These are phyloP conservation scores for Henricia sp. DNA, from an alignment of 53 echinoderm and acorn worm genomes.

Conservation along the genomic window DNA sequence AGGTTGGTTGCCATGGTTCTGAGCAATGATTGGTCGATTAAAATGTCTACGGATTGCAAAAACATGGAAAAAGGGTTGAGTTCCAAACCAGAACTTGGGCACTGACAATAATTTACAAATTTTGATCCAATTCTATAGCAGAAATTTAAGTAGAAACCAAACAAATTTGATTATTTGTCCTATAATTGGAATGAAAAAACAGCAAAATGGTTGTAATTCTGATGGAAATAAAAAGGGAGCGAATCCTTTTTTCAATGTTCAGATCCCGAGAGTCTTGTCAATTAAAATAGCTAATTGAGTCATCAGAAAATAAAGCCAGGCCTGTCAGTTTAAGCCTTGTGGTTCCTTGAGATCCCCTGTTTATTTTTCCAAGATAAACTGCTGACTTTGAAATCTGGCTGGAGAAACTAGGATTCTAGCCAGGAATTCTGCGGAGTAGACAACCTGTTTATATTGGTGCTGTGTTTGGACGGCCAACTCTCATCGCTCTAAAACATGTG, in stretches of 20 bases:
- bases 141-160: too few species aligned
- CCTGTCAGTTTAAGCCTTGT: constrained; percentile 15
- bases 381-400: constrained; percentile 51
- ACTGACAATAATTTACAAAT: too few species aligned
- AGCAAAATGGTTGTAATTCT: too few species aligned
- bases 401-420: constrained; percentile 19
- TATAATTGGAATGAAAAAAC: too few species aligned
- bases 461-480: neutral
- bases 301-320: neutral
- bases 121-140: too few species aligned
- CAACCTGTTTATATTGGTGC: constrained; percentile 39
- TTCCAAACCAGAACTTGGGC: too few species aligned
- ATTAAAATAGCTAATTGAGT: constrained; percentile 29
- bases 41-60: too few species aligned
- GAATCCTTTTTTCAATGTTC: neutral
- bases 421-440: constrained; percentile 25
- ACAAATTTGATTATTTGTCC: too few species aligned
- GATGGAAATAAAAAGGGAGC: too few species aligned
- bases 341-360: constrained; percentile 23
- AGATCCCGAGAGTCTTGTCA: neutral
- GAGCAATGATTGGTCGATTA: too few species aligned
- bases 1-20: too few species aligned
- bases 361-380: constrained; percentile 53
- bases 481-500: constrained; percentile 20
- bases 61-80: too few species aligned